Evolutionary conservation across 2,797 vertebrate genomes (phyloP).

Genomic region (Parambassis ranga): DNA sequence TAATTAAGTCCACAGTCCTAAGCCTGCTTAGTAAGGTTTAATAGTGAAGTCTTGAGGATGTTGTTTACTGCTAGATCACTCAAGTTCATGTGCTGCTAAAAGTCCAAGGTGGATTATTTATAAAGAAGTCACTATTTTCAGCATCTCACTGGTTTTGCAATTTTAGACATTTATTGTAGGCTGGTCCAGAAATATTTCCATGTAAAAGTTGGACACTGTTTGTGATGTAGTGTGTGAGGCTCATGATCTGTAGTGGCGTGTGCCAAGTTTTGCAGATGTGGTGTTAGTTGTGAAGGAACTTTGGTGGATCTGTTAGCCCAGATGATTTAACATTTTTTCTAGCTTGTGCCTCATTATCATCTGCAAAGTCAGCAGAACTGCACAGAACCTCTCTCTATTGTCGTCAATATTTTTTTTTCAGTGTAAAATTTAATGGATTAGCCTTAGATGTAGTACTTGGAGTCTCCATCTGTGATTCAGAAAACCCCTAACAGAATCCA

Average conservation of each 20-base stretch:
- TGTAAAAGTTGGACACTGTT: conserved; percentile 51
- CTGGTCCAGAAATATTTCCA: conserved; percentile 52
- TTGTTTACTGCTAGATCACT: conserved; percentile 28
- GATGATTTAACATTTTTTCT: conserved; percentile 45
- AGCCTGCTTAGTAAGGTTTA: conserved; percentile 35
- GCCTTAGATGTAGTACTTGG: conserved; percentile 66
- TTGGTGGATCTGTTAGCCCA: conserved; percentile 37
- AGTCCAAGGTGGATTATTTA: conserved; percentile 9
- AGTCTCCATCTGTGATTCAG: conserved; percentile 78
- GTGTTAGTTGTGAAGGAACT: conserved; percentile 26
- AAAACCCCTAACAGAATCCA: conserved; percentile 77
- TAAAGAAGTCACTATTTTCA: conserved; percentile 36
- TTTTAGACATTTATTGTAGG: conserved; percentile 45
- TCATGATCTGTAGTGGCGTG: conserved; percentile 47
- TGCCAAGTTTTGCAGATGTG: conserved; percentile 66
- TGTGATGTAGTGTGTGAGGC: conserved; percentile 58
- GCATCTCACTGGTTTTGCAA: conserved; percentile 33
- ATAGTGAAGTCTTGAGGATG: conserved; percentile 18
- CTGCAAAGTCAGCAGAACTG: conserved; percentile 51
- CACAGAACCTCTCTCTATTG: conserved; percentile 32
- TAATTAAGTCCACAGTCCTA: conserved; percentile 34
- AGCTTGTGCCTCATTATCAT: conserved; percentile 22
- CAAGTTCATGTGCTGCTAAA: conserved; percentile 6
- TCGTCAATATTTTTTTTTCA: conserved; percentile 46
- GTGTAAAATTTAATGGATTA: conserved; percentile 66